phyloP scores from a whole-genome alignment of 2,113 vertebrate genomes.

The Etia nguti region DNA sequence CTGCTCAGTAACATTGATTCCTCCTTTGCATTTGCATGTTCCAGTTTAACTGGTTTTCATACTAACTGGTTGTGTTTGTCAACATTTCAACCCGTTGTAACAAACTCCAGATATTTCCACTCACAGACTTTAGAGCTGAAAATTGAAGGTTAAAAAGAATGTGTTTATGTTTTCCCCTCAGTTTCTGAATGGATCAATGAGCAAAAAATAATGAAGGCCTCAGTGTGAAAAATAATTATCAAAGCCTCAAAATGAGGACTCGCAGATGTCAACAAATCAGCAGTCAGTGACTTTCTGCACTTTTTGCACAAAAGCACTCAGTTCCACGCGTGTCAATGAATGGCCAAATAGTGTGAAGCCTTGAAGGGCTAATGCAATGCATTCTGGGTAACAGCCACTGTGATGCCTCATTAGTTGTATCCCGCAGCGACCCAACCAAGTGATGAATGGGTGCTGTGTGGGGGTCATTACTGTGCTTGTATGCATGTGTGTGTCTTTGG shows the following conservation, averaged over 20 bases:
- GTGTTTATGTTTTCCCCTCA: neutral
- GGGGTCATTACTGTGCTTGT: neutral
- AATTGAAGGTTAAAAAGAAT: neutral
- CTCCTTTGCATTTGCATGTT: neutral
- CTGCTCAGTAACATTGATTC: neutral
- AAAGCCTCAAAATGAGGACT: neutral
- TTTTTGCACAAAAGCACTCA: neutral
- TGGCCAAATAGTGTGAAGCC: neutral
- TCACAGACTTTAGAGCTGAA: neutral
- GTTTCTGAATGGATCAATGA: accelerated
- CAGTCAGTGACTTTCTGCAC: neutral
- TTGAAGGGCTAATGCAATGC: neutral
- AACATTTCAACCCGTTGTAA: neutral
- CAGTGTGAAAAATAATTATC: neutral
- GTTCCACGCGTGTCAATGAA: neutral
- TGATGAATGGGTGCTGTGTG: slow-evolving; percentile 38
- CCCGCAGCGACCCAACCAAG: neutral
- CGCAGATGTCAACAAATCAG: neutral
- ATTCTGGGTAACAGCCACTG: slow-evolving; percentile 37
- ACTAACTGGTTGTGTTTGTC: neutral
- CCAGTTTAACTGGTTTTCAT: neutral
- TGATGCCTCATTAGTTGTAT: slow-evolving; percentile 35
- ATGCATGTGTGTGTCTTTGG: neutral
- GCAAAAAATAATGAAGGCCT: neutral
- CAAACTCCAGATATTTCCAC: neutral